Conservation (phyloP, 92 coral and sea anemone genomes). For the Phenganax marumi region DNA sequence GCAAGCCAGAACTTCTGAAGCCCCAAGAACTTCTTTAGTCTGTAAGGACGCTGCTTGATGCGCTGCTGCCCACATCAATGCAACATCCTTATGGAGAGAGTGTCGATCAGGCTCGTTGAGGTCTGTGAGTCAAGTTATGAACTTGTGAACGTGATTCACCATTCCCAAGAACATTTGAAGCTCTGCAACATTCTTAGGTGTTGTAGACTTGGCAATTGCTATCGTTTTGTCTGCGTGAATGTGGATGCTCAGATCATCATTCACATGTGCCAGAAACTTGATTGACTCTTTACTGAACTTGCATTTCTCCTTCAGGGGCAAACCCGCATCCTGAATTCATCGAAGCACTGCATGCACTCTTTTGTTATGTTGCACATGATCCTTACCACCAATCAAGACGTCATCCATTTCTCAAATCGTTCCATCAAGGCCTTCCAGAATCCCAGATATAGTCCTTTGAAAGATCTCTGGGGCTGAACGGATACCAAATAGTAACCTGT, state of each 20-base stretch:
- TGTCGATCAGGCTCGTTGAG: slow-evolving; percentile 59
- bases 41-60: slow-evolving; percentile 53
- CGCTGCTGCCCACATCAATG: slow-evolving; percentile 53
- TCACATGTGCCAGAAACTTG: slow-evolving; percentile 39
- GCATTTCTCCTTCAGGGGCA: slow-evolving; percentile 40
- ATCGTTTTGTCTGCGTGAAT: slow-evolving; percentile 24
- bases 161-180: slow-evolving; percentile 21
- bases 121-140: slow-evolving; percentile 50
- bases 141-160: slow-evolving; percentile 30
- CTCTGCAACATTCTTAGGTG: slow-evolving; percentile 19
- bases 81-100: slow-evolving; percentile 50
- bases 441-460: slow-evolving; percentile 40
- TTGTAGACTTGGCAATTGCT: slow-evolving; percentile 7
- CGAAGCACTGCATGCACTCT: slow-evolving; percentile 47
- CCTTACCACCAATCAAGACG: slow-evolving; percentile 34
- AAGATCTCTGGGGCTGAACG: slow-evolving; percentile 60
- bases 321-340: slow-evolving; percentile 25
- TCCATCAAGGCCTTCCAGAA: slow-evolving; percentile 42
- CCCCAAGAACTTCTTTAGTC: slow-evolving; percentile 50
- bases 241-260: slow-evolving; percentile 29
- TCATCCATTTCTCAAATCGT: slow-evolving; percentile 45
- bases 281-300: slow-evolving; percentile 29
- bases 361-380: slow-evolving; percentile 53
- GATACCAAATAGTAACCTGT: slow-evolving; percentile 59
- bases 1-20: slow-evolving; percentile 55